These are phyloP conservation scores for Gambusia affinis DNA, from an alignment of 2,113 vertebrate species.

Conservation along the genomic window DNA sequence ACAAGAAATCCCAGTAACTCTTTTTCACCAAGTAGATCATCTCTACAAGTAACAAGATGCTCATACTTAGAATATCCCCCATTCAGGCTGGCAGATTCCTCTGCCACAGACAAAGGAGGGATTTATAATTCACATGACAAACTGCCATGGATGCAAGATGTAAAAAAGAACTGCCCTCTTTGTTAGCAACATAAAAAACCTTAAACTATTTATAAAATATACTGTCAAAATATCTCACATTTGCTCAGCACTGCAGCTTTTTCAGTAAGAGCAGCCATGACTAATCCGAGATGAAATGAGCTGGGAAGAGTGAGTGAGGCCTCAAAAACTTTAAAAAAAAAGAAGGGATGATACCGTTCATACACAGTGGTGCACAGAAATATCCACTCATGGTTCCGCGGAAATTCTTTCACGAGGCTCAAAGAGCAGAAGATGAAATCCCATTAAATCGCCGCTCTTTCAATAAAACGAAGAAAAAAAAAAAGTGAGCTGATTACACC, in stretches of 20 bases:
- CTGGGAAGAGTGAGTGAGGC: slow-evolving; percentile 31
- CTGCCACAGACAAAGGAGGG: background rate
- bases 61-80: slow-evolving; percentile 6
- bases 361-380: slow-evolving; percentile 31
- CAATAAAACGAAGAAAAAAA: background rate
- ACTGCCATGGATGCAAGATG: background rate
- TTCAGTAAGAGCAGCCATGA: slow-evolving; percentile 45
- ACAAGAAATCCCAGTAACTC: background rate
- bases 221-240: background rate
- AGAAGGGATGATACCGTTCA: slow-evolving; percentile 9
- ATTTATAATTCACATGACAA: slow-evolving; percentile 6
- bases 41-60: slow-evolving; percentile 10
- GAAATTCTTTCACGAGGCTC: slow-evolving; percentile 16
- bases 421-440: slow-evolving; percentile 24
- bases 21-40: background rate
- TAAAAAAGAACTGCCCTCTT: slow-evolving; percentile 10
- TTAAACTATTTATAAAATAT: background rate
- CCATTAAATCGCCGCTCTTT: slow-evolving; percentile 28
- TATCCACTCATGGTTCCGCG: slow-evolving; percentile 10
- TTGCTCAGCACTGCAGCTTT: slow-evolving; percentile 34
- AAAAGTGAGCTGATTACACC: slow-evolving; percentile 4
- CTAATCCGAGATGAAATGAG: slow-evolving; percentile 56
- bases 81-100: slow-evolving; percentile 6
- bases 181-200: background rate
- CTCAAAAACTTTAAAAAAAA: slow-evolving; percentile 14